Evolutionary conservation across 1,140 invertebrate species (phyloP).

Genomic region (Drosophila chauvacae): DNA sequence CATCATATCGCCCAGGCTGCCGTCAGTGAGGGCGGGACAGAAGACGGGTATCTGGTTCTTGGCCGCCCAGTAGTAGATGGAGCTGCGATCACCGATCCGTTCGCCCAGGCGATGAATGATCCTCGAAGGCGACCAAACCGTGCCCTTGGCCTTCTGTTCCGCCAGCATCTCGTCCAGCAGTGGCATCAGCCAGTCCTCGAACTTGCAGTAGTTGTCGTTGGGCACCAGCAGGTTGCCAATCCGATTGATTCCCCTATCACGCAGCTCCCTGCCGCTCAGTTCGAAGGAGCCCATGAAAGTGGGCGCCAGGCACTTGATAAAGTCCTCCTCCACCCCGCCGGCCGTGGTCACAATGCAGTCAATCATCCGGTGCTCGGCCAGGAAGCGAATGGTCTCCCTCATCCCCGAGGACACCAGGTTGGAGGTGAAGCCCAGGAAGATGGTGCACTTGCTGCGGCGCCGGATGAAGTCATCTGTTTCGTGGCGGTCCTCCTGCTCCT

Average conservation of each 20-base stretch:
- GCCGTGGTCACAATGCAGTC: constrained; percentile 99
- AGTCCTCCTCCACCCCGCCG: constrained; percentile 99
- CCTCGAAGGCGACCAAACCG: constrained; percentile 97
- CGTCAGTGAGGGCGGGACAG: constrained; percentile 99
- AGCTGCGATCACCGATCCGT: constrained; percentile 95
- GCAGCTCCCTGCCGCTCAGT: constrained; percentile 90
- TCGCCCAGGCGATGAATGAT: constrained; percentile 93
- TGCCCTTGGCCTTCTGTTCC: constrained; percentile 92
- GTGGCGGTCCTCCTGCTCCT: constrained; percentile 88
- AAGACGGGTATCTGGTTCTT: constrained; percentile 99
- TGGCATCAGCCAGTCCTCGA: constrained; percentile 99
- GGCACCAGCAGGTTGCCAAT: constrained; percentile 99
- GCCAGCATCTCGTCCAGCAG: constrained; percentile 95
- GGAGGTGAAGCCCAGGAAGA: constrained; percentile 99
- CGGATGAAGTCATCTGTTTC: constrained; percentile 93
- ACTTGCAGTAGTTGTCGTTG: constrained; percentile 99
- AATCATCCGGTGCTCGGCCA: constrained; percentile 94
- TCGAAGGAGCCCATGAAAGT: constrained; percentile 93
- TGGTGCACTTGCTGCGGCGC: constrained; percentile 93
- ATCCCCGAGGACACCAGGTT: constrained; percentile 98
- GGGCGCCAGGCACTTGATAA: constrained; percentile 98
- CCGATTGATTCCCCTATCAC: constrained; percentile 96
- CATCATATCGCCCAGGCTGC: constrained; percentile 99
- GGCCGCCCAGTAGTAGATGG: constrained; percentile 99
- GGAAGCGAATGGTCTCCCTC: constrained; percentile 94